Conservation (phyloP, 2,888 invertebrate genomes). For the Ariolimax columbianus region DNA sequence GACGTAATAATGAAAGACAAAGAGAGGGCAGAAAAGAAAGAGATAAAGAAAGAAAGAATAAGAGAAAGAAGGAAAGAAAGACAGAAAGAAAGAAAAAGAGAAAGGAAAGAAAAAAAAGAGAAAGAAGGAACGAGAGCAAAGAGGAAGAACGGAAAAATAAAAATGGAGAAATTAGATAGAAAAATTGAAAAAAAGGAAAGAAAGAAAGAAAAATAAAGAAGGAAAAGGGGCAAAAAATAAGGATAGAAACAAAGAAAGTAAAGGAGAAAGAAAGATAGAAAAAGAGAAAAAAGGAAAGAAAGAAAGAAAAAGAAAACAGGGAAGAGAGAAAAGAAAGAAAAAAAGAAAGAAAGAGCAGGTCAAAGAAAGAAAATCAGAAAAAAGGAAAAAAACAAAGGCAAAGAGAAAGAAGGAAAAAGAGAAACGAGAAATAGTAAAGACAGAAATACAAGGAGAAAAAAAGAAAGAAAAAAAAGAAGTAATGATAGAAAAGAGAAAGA, state of each 20-base stretch:
- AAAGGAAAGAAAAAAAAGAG: slow-evolving; percentile 1
- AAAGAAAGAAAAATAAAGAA: not conserved
- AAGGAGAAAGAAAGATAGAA: not conserved
- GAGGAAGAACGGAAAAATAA: not conserved
- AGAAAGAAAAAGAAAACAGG: not conserved
- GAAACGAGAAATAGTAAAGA: too few species aligned
- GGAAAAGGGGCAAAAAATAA: not conserved
- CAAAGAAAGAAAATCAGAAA: not conserved
- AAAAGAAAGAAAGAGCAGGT: too few species aligned
- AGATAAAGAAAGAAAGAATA: slow-evolving; percentile 1
- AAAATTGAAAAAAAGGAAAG: not conserved
- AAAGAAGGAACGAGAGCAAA: slow-evolving; percentile 9
- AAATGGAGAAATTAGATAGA: too few species aligned
- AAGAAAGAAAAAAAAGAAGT: too few species aligned
- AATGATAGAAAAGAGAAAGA: too few species aligned
- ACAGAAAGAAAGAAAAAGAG: slow-evolving; percentile 24
- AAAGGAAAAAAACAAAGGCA: not conserved
- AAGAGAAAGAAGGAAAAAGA: too few species aligned
- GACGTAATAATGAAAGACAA: not conserved
- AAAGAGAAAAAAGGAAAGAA: not conserved
- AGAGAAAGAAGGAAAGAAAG: not conserved
- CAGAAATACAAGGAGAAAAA: too few species aligned
- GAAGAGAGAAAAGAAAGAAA: too few species aligned
- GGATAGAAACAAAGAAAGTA: not conserved
- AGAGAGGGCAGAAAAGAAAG: not conserved